These are phyloP conservation scores for Loriculus beryllinus DNA, from an alignment of 2,797 vertebrate species.

Conservation along the genomic window DNA sequence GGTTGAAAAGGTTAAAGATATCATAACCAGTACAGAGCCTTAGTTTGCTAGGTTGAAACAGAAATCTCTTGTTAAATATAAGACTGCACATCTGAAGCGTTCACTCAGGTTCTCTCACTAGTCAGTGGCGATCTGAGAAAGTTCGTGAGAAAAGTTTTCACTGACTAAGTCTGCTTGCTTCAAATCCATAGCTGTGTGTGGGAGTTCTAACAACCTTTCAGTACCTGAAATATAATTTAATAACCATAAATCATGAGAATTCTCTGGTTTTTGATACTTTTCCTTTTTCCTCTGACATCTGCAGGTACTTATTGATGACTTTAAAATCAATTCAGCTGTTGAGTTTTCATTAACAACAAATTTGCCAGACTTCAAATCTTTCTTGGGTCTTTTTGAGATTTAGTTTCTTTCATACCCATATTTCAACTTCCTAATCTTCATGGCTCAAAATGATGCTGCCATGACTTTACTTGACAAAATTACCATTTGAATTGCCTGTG, in stretches of 20 bases:
- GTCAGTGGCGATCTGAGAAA: neutral
- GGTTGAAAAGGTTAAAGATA: neutral
- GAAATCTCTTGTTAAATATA: neutral
- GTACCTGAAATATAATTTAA: neutral
- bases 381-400: neutral
- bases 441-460: neutral
- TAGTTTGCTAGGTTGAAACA: neutral
- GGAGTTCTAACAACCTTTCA: neutral
- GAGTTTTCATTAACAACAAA: neutral
- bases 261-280: neutral
- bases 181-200: neutral
- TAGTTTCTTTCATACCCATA: neutral
- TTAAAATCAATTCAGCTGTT: neutral
- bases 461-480: neutral
- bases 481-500: neutral
- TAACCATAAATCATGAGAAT: neutral
- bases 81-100: neutral
- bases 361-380: neutral
- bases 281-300: neutral
- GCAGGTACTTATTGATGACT: neutral
- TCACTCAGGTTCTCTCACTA: neutral
- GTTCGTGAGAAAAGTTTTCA: neutral
- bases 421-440: neutral
- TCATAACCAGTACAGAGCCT: accelerated
- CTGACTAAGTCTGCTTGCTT: neutral